Conservation (phyloP, 2,797 vertebrate species). For the Mareca penelope region DNA sequence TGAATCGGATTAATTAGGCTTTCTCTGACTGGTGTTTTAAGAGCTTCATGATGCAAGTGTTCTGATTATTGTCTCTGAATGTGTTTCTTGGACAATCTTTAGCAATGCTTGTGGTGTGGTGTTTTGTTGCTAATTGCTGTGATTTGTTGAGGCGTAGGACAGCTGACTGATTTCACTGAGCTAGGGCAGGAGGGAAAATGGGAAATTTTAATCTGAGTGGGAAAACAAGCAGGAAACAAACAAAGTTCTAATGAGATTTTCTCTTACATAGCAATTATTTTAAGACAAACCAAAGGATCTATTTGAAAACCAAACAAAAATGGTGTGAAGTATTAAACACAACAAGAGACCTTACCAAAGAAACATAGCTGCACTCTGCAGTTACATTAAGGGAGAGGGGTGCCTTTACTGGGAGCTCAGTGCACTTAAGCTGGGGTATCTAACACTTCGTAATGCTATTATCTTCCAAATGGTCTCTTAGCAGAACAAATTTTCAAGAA, state of each 20-base stretch:
- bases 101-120: conserved; percentile 28
- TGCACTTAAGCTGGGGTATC: background rate
- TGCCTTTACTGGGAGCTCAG: background rate
- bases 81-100: conserved; percentile 12
- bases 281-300: background rate
- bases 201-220: background rate
- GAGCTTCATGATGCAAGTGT: conserved; percentile 2
- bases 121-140: conserved; percentile 37
- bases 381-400: background rate
- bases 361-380: background rate
- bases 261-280: background rate
- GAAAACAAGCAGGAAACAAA: background rate
- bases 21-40: conserved; percentile 22
- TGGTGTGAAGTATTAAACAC: background rate
- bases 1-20: conserved; percentile 50
- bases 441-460: background rate
- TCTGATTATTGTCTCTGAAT: conserved; percentile 5
- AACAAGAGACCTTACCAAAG: background rate
- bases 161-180: conserved; percentile 19
- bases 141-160: conserved; percentile 12
- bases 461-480: background rate
- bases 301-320: background rate
- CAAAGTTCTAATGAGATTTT: background rate
- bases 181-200: background rate
- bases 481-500: background rate